Base-by-base conservation (phyloP, 2,888 invertebrate species). In the Anthoptus insignis region DNA sequence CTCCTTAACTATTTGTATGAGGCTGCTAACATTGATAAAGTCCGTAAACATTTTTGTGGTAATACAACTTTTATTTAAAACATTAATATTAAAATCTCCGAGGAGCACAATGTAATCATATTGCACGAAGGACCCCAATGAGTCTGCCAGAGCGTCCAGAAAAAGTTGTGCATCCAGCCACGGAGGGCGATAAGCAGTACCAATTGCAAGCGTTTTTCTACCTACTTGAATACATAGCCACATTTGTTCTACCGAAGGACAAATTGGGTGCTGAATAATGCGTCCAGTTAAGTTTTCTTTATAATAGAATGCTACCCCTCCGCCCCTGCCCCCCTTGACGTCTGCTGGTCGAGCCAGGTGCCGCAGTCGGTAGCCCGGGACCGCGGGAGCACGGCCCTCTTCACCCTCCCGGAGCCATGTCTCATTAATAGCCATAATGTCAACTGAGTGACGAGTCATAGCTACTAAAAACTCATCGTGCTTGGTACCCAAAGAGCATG, bases 1-100 rank as follows among this genome's bases (percentile, higher is more conserved):
- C 22, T 56, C 53, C 8, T 14, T 50, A 3, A 70, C 54, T n/a
- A 64, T 13, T 39, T 71, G 68, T 13, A 27, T 21, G 11, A 71
- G 27, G 5, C 64, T 45, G 16, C 27, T 21, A 53, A 19, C 64
- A 1, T 52, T 29, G 13, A 70, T 9, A 61, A 59, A 27, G 22
- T 60, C 32, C 11, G 45, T 29, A 13, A 22, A 16, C 13, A n/a
- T 9, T 22, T 64, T 16, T 34, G 13, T 16, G 22, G 37, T 13
- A 4, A 54, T 21, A n/a, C 42, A 27, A 52, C 65, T 65, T 16
- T 65, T 59, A 45, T 68, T 65, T 42, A 57, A 65, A 27, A 27
- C 3, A 7, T 27, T 27, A 27, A 27, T 27, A 27, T 27, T 27
- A 27, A 27, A 27, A 27, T 27, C 27, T 5, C 27, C 27, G 3